phyloP scores from a whole-genome alignment of 2,888 invertebrate species.

The Cryptocheilus praepositus region DNA sequence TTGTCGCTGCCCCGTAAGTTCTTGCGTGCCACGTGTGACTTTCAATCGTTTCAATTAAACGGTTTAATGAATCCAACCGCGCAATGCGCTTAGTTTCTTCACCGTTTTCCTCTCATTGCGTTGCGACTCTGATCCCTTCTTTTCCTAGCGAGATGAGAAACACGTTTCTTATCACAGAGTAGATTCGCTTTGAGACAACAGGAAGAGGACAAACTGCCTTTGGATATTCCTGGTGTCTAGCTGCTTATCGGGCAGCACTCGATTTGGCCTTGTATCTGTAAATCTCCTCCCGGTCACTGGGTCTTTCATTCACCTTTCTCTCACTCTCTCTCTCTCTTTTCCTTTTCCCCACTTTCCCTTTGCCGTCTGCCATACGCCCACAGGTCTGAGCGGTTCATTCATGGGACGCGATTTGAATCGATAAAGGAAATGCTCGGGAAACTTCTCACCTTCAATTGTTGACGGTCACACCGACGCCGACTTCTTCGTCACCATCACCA shows the following conservation, averaged over 20 bases:
- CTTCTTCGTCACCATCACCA: too few species aligned
- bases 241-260: constrained; percentile 8
- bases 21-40: constrained; percentile 32
- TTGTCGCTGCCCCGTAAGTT: constrained; percentile 14
- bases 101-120: too few species aligned
- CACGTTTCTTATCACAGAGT: background rate
- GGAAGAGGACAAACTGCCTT: too few species aligned
- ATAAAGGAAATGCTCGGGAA: background rate
- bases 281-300: constrained; percentile 6
- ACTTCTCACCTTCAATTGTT: too few species aligned
- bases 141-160: background rate
- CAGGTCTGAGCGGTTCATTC: background rate
- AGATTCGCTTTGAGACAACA: constrained; percentile 3
- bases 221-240: background rate
- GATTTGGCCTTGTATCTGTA: constrained; percentile 23
- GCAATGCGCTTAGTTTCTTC: too few species aligned
- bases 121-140: constrained; percentile 16
- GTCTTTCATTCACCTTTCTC: constrained; percentile 10
- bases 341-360: constrained; percentile 7
- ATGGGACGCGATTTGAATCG: constrained; percentile 4
- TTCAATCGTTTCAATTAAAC: background rate
- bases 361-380: background rate
- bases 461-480: too few species aligned
- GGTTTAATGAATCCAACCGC: too few species aligned
- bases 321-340: constrained; percentile 35